phyloP scores from a whole-genome alignment of 53 echinoderm and acorn worm genomes.

The Echinarachnius parma region DNA sequence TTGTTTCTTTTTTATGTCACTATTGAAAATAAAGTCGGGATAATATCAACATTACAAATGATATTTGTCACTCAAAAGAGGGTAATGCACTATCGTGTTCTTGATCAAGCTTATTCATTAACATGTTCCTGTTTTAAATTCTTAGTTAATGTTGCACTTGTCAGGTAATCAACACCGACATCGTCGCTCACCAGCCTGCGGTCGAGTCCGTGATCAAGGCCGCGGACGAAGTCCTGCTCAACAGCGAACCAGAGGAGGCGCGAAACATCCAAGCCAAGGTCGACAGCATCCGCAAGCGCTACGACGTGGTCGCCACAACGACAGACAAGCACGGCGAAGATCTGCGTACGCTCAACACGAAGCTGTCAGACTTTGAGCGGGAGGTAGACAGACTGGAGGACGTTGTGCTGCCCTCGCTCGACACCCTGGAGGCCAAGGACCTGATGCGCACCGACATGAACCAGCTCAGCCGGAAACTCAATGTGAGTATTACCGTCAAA shows the following conservation, averaged over 20 bases:
- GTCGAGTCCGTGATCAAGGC: slow-evolving; percentile 80
- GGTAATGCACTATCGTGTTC: too few species aligned
- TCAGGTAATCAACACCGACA: slow-evolving; percentile 90
- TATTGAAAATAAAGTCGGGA: too few species aligned
- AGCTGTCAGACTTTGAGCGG: slow-evolving; percentile 81
- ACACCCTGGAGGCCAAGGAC: slow-evolving; percentile 76
- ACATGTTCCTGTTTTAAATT: too few species aligned
- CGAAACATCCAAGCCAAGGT: slow-evolving; percentile 73
- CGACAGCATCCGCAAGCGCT: slow-evolving; percentile 78
- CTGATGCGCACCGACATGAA: slow-evolving; percentile 88
- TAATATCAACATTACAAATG: too few species aligned
- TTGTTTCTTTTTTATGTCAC: too few species aligned
- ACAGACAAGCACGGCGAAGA: slow-evolving; percentile 76
- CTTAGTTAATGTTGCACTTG: neutral
- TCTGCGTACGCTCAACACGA: slow-evolving; percentile 59
- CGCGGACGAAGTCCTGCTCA: slow-evolving; percentile 65
- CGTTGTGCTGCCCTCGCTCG: slow-evolving; percentile 84
- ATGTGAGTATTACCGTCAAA: too few species aligned
- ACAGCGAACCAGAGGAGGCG: slow-evolving; percentile 86
- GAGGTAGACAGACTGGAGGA: slow-evolving; percentile 97
- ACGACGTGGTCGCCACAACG: slow-evolving; percentile 52
- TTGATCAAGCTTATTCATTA: too few species aligned
- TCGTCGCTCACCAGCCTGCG: slow-evolving; percentile 82
- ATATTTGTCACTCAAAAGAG: too few species aligned
- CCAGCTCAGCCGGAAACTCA: slow-evolving; percentile 84